These are phyloP conservation scores for Drosophila algonquin DNA, from an alignment of 2,888 invertebrate species.

Conservation along the genomic window DNA sequence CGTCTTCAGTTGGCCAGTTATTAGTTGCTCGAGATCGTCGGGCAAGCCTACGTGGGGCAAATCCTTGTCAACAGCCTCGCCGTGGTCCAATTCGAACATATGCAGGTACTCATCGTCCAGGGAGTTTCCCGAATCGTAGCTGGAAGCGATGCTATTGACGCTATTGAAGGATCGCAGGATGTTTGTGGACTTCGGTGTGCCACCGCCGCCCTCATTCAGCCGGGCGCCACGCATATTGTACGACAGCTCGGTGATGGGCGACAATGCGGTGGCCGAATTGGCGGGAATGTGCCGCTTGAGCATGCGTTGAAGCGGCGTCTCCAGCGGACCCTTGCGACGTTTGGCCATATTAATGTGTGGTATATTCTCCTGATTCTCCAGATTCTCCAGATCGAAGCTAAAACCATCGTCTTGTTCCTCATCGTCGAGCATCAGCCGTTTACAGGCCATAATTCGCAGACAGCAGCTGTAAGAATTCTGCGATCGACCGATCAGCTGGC, in stretches of 20 bases:
- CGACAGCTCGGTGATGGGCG: constrained; percentile 65
- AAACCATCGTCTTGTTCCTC: constrained; percentile 10
- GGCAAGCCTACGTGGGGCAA: constrained; percentile 82
- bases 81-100: constrained; percentile 86
- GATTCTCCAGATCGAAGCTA: not conserved
- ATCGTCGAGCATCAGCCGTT: constrained; percentile 37
- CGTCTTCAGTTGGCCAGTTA: constrained; percentile 85
- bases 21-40: constrained; percentile 85
- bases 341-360: constrained; percentile 42
- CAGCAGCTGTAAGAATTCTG: constrained; percentile 21
- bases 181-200: constrained; percentile 60
- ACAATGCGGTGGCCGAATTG: constrained; percentile 38
- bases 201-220: constrained; percentile 22
- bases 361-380: constrained; percentile 21
- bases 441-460: constrained; percentile 34
- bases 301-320: constrained; percentile 55
- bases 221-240: constrained; percentile 48
- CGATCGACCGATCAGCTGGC: constrained; percentile 16
- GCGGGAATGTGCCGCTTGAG: constrained; percentile 45
- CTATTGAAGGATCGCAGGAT: constrained; percentile 23
- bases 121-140: constrained; percentile 85
- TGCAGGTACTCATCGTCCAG: constrained; percentile 88
- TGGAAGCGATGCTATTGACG: constrained; percentile 83
- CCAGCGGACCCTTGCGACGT: constrained; percentile 39
- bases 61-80: not conserved